Base-by-base conservation (phyloP, 2,113 vertebrate genomes). In the Pygathrix nemaeus region DNA sequence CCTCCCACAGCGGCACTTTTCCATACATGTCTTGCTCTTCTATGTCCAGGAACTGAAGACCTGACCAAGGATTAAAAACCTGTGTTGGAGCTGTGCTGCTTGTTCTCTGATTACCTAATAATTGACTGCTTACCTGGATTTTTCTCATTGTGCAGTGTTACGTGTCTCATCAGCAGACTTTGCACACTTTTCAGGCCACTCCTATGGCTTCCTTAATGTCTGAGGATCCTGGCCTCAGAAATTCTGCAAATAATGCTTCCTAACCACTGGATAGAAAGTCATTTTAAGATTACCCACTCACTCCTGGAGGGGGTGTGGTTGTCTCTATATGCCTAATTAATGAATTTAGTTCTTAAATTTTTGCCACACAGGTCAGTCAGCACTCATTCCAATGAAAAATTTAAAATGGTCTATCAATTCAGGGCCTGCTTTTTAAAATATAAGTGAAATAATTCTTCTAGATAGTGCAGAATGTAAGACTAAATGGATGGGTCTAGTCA, bases 361-460 rank as follows among this genome's bases (percentile, higher is more conserved):
- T 94, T 92, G 11, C 32, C 21, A 5, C 48, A 11, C 3, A 92
- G 64, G 17, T 45, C n/a, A 93, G 25, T 78, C 18, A 9, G 70
- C 5, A 40, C 13, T 52, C 35, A 59, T 94, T 55, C 5, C 32
- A 32, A 12, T 94, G 40, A 78, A 88, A 75, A 38, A 0, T 25
- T 68, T 73, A 8, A 68, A 83, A 50, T 5, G 70, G 35, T 55
- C n/a, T 92, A 35, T 78, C 21, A 50, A 6, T 80, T 85, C 55
- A 92, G 32, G 10, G 12, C 9, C n/a, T 80, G 27, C 3, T 27
- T 85, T 3, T 48, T 95, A 86, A 95, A 72, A 79, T 40, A 82
- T n/a, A 82, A 91, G 89, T 93, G 93, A 81, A 95, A 81, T 80
- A n/a, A 66, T 76, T 95, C 20, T 64, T 94, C n/a, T 61, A 14